phyloP scores from a whole-genome alignment of 1,140 invertebrate species.

The Diabrotica undecimpunctata region DNA sequence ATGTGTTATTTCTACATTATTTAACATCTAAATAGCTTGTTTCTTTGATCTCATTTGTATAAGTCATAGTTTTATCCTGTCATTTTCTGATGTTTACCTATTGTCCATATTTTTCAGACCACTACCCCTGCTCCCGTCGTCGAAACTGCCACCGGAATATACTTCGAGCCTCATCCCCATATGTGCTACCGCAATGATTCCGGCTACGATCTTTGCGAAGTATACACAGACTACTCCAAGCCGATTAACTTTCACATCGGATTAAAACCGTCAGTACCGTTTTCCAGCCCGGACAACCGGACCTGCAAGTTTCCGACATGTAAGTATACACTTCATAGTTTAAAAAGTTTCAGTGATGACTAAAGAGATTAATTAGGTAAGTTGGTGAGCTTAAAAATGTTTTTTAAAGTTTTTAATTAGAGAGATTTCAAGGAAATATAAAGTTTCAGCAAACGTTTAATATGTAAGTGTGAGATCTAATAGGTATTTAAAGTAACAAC shows the following conservation, averaged over 20 bases:
- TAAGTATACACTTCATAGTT: conserved; percentile 17
- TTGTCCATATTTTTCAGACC: conserved; percentile 5
- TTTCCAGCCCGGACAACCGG: conserved; percentile 42
- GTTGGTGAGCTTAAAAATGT: too few species aligned
- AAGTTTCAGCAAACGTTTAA: too few species aligned
- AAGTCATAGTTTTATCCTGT: too few species aligned
- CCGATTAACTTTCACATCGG: conserved; percentile 53
- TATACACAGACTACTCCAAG: conserved; percentile 57
- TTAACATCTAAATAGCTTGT: too few species aligned
- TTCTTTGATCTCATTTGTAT: too few species aligned
- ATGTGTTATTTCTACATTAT: too few species aligned
- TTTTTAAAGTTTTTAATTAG: too few species aligned
- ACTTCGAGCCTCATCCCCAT: conserved; percentile 52
- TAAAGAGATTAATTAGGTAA: too few species aligned
- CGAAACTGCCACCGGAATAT: background rate
- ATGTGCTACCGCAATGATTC: conserved; percentile 55
- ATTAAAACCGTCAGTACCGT: conserved; percentile 43
- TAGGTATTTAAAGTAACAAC: too few species aligned
- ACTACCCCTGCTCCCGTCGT: background rate
- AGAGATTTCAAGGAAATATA: too few species aligned
- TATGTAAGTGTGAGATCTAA: too few species aligned
- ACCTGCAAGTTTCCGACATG: conserved; percentile 44
- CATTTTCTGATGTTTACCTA: too few species aligned
- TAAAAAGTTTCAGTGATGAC: background rate
- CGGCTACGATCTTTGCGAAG: conserved; percentile 54